A percentile compares a stretch with the other conserved stretches of the same genome.
These are phyloP conservation scores for Arremon aurantiirostris DNA, from an alignment of 2,797 vertebrate genomes.

Conservation along the genomic window DNA sequence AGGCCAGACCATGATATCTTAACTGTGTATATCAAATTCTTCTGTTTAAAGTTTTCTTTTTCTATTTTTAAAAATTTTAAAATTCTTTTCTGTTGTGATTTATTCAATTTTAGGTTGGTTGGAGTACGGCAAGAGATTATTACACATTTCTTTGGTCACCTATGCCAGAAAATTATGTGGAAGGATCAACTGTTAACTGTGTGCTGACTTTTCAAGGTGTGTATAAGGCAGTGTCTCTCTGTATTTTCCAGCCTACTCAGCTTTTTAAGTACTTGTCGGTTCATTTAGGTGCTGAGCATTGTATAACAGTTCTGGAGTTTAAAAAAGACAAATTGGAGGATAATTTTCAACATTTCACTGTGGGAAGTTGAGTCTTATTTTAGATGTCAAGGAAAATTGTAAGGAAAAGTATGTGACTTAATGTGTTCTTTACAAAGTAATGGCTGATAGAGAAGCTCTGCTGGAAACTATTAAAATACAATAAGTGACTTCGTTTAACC, in stretches of 20 bases:
- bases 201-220: slow-evolving; percentile 96
- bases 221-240: not conserved
- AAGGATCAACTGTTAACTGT: slow-evolving; percentile 91
- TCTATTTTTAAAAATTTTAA: fast-evolving
- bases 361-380: not conserved
- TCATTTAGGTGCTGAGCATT: not conserved
- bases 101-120: slow-evolving; percentile 86
- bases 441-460: not conserved
- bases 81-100: not conserved
- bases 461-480: not conserved
- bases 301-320: not conserved
- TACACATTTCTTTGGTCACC: slow-evolving; percentile 99
- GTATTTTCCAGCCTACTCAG: not conserved
- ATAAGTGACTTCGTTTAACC: not conserved
- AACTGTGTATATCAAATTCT: not conserved
- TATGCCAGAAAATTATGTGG: slow-evolving; percentile 89
- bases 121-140: slow-evolving; percentile 98
- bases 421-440: not conserved
- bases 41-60: not conserved
- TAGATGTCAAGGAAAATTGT: not conserved
- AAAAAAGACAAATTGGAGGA: not conserved
- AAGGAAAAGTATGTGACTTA: not conserved
- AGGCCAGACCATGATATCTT: not conserved
- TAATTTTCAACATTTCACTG: not conserved
- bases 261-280: not conserved